Evolutionary conservation across 2,797 vertebrate species (phyloP).

Genomic region (Mormyrus hasselquistii): DNA sequence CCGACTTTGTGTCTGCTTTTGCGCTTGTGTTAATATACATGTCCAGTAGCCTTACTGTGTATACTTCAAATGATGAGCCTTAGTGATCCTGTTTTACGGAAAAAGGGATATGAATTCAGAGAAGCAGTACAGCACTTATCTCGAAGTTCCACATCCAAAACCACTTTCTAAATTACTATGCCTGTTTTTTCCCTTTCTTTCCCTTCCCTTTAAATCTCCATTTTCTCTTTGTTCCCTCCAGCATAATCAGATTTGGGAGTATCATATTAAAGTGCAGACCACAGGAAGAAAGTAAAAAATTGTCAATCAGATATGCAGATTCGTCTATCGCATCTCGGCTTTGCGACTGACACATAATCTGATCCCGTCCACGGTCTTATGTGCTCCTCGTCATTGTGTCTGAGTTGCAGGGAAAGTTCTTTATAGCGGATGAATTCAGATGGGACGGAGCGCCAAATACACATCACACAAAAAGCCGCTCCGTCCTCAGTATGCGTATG

Average conservation of each 20-base stretch:
- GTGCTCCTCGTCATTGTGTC: constrained; percentile 63
- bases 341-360: constrained; percentile 28
- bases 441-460: constrained; percentile 50
- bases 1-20: neutral
- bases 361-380: constrained; percentile 62
- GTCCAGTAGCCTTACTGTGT: neutral
- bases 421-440: constrained; percentile 51
- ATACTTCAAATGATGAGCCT: neutral
- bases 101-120: neutral
- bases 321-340: constrained; percentile 12
- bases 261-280: constrained; percentile 29
- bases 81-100: neutral
- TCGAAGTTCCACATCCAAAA: constrained; percentile 10
- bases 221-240: constrained; percentile 20
- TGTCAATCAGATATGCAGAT: constrained; percentile 36
- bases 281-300: constrained; percentile 32
- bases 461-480: constrained; percentile 58
- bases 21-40: neutral
- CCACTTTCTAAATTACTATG: neutral
- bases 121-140: neutral
- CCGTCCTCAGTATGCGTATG: constrained; percentile 35
- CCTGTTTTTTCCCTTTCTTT: neutral
- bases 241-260: constrained; percentile 33
- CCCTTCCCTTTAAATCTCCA: constrained; percentile 8
- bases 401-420: constrained; percentile 31